Conservation (phyloP, 2,888 invertebrate species). For the Amiota communis region DNA sequence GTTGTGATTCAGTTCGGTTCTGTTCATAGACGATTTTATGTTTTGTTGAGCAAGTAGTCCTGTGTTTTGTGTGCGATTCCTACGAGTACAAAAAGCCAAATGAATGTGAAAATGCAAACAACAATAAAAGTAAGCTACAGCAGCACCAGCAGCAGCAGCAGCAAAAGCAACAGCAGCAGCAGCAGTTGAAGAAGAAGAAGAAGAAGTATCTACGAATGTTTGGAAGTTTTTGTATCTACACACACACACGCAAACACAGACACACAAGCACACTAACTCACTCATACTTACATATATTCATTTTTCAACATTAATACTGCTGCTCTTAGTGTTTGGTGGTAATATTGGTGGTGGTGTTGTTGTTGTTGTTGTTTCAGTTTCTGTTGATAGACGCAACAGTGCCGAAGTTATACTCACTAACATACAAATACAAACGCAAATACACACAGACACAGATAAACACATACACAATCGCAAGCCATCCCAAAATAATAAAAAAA, state of each 20-base stretch:
- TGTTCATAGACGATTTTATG: background rate
- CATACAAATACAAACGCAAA: slow-evolving; percentile 7
- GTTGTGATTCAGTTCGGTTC: too few relatives aligned
- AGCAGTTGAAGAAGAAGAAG: background rate
- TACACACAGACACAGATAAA: background rate
- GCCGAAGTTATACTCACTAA: slow-evolving; percentile 13
- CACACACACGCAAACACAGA: background rate
- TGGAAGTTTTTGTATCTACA: background rate
- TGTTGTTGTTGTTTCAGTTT: slow-evolving; percentile 7
- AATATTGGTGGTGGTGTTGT: slow-evolving; percentile 42
- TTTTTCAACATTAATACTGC: background rate
- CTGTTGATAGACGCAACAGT: slow-evolving; percentile 28
- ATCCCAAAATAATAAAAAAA: slow-evolving; percentile 28
- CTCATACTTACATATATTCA: background rate
- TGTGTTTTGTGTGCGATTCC: slow-evolving; percentile 9
- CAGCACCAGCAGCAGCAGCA: slow-evolving; percentile 9
- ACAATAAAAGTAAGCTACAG: slow-evolving; percentile 1
- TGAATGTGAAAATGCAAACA: slow-evolving; percentile 18
- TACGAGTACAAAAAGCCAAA: slow-evolving; percentile 24
- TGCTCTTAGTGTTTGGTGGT: background rate
- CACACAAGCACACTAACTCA: background rate
- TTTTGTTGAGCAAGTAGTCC: slow-evolving; percentile 17
- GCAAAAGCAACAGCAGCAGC: slow-evolving; percentile 14
- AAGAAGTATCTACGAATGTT: slow-evolving; percentile 22
- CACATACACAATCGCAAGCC: slow-evolving; percentile 29